phyloP scores from a whole-genome alignment of 64 coral and sea anemone species.

The Platygyra sinensis region DNA sequence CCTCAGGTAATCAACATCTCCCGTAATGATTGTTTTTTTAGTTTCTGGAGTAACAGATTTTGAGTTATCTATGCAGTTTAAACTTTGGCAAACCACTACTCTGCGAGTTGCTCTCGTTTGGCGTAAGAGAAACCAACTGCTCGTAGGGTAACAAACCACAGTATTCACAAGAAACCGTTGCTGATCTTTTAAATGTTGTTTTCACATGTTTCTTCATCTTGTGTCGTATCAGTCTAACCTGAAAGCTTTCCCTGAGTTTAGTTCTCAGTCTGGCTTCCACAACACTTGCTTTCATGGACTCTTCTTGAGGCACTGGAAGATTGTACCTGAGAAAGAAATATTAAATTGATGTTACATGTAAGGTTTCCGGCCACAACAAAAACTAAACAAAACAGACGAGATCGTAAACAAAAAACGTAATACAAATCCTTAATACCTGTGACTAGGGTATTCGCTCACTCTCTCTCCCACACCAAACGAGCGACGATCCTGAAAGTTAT shows the following conservation, averaged over 20 bases:
- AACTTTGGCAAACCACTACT: too few species aligned
- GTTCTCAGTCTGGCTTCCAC: slow-evolving; percentile 72
- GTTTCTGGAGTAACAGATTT: too few species aligned
- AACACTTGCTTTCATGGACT: slow-evolving; percentile 75
- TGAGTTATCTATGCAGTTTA: too few species aligned
- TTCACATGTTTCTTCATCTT: too few species aligned
- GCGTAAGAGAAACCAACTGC: too few species aligned
- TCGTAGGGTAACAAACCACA: too few species aligned
- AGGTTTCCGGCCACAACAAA: too few species aligned
- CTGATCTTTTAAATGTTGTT: too few species aligned
- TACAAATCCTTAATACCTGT: slow-evolving; percentile 42
- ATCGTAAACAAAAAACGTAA: neutral
- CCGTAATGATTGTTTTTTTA: too few species aligned
- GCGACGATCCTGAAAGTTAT: slow-evolving; percentile 85
- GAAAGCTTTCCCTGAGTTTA: slow-evolving; percentile 74
- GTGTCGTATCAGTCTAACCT: slow-evolving; percentile 33
- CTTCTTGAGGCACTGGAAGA: slow-evolving; percentile 76
- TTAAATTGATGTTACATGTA: neutral
- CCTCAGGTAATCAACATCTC: too few species aligned
- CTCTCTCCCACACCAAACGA: slow-evolving; percentile 79
- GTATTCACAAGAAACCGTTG: too few species aligned
- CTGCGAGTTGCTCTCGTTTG: too few species aligned
- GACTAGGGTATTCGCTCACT: slow-evolving; percentile 72
- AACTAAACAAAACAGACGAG: neutral
- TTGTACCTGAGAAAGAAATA: slow-evolving; percentile 57